Evolutionary conservation across 2,113 vertebrate species (phyloP), one percentile per base, ranked within the genome.

Genomic region (Chionodraco myersi): DNA sequence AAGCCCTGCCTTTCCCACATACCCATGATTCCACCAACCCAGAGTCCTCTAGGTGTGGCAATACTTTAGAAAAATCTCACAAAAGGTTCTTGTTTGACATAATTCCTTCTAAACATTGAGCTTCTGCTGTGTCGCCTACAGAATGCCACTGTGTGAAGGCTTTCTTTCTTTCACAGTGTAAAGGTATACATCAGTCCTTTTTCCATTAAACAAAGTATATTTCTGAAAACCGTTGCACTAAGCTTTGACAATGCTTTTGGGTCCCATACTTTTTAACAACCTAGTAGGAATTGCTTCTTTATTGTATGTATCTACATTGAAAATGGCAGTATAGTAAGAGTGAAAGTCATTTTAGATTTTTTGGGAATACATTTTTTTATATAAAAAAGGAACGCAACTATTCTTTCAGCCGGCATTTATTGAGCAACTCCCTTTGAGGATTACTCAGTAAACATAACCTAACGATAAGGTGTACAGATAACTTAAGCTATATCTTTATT

Each of bases 401-500:
- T 10, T 56, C 52, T 67, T 67, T 48, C 26, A 51, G 14, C 14
- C 41, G 51, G 6, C 16, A 69, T 36, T 6, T 30, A 53, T 53
- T 36, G 26, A 53, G 21, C 9, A 2, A 47, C 9, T 57, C 13
- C 10, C 14, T 49, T 66, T 66, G 4, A 48, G n/a, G 16, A 51
- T 15, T 18, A 11, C 8, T 45, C 16, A 49, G 41, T 71, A 54
- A 52, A 66, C 59, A 64, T 21, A 21, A 66, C 59, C 60, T 21
- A 21, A 5, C 52, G 81, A 89, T 84, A 83, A 85, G 53, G 44
- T 54, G 21, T 13, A 34, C 45, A 13, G 30, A 57, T 14, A 10
- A 48, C 52, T 68, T 63, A 1, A 48, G 47, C 5, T n/a, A 12
- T 4, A 52, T 63, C 54, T 84, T 87, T 86, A 88, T 53, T 77